Percentiles rank a stretch among this genome's conserved stretches.
Evolutionary conservation across 2,113 vertebrate genomes (phyloP).

Genomic region (Dasyurus viverrinus): DNA sequence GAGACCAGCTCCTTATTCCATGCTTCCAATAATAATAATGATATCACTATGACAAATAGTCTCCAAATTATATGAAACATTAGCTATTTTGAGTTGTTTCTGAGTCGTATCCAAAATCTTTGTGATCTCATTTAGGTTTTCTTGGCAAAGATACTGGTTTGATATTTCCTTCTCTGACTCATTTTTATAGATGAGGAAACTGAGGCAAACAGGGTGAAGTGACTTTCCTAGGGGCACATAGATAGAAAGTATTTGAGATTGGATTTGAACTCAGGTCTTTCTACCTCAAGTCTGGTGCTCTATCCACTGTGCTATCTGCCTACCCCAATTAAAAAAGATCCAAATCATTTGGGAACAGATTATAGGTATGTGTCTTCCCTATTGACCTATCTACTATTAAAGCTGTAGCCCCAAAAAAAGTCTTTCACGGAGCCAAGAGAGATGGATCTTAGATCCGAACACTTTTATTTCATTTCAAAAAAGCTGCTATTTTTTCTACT

Average conservation of each 20-base stretch:
- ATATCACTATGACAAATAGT: too few species aligned
- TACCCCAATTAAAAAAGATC: background rate
- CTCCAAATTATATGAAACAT: too few species aligned
- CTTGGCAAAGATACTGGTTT: background rate
- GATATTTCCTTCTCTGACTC: background rate
- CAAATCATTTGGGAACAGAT: background rate
- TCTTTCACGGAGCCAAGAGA: background rate
- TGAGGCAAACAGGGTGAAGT: background rate
- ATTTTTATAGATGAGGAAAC: background rate
- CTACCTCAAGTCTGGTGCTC: background rate
- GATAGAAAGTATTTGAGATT: background rate
- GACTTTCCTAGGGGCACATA: background rate
- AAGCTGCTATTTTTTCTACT: background rate
- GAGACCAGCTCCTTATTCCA: background rate
- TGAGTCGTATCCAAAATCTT: background rate
- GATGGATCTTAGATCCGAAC: background rate
- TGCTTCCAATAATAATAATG: background rate
- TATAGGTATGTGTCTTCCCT: background rate
- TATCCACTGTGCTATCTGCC: background rate
- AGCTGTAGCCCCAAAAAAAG: background rate
- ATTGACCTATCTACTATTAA: background rate
- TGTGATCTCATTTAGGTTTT: background rate
- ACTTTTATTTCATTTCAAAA: background rate
- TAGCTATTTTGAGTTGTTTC: too few species aligned
- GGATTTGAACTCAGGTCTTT: background rate